phyloP scores from a whole-genome alignment of 2,797 vertebrate genomes.

The Enteromius fasciolatus region DNA sequence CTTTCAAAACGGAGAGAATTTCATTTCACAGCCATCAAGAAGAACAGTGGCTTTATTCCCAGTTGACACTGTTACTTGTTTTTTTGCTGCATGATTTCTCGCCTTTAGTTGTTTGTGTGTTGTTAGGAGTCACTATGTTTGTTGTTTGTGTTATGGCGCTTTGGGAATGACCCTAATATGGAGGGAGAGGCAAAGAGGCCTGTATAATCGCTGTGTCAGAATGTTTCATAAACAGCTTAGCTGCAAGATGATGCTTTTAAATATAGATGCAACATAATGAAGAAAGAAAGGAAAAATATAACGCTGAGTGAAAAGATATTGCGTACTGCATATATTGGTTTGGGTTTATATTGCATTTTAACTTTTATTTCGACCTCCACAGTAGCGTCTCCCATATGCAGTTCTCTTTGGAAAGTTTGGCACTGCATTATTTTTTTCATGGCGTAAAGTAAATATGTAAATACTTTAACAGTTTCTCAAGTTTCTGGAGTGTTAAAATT shows the following conservation, averaged over 20 bases:
- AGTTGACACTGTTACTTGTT: conserved; percentile 54
- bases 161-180: conserved; percentile 42
- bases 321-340: background rate
- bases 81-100: conserved; percentile 31
- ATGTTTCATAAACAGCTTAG: conserved; percentile 70
- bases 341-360: conserved; percentile 1
- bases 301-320: conserved; percentile 32
- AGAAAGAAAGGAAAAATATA: conserved; percentile 64
- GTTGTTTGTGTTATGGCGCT: conserved; percentile 13
- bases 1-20: conserved; percentile 61
- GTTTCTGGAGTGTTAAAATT: conserved; percentile 39
- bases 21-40: conserved; percentile 53
- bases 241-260: conserved; percentile 63
- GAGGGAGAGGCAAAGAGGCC: conserved; percentile 45
- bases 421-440: background rate
- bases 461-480: conserved; percentile 32
- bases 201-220: conserved; percentile 64
- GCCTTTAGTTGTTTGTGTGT: conserved; percentile 17
- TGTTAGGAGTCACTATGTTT: conserved; percentile 14
- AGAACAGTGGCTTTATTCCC: conserved; percentile 58
- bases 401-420: conserved; percentile 31
- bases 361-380: conserved; percentile 9
- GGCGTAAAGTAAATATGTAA: conserved; percentile 40
- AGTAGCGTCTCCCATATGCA: background rate
- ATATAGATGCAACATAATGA: conserved; percentile 73